Percentiles rank a stretch among this genome's conserved stretches.
phyloP scores from a whole-genome alignment of 2,888 invertebrate genomes.

The Tetranychus piercei region DNA sequence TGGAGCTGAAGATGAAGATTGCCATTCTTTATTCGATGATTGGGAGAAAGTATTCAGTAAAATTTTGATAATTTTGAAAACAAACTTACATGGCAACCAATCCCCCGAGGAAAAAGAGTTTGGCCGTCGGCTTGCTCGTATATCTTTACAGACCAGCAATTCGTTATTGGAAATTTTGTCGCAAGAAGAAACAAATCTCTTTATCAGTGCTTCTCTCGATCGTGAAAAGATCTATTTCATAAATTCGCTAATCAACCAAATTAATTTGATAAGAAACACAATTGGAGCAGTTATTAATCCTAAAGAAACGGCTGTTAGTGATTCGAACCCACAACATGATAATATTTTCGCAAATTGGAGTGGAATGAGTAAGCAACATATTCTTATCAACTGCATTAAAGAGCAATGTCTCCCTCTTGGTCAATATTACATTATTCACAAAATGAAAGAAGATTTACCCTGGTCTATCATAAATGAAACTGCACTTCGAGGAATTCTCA shows the following conservation, averaged over 20 bases:
- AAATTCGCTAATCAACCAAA: not conserved
- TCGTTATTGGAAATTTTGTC: not conserved
- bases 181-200: not conserved
- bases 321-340: not conserved
- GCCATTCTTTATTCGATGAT: not conserved
- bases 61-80: conserved; percentile 3
- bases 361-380: not conserved
- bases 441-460: not conserved
- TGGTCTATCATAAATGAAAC: not conserved
- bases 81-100: not conserved
- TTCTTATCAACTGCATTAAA: conserved; percentile 1
- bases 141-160: not conserved
- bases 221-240: not conserved
- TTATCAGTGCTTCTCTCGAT: not conserved
- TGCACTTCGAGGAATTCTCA: not conserved
- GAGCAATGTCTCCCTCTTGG: not conserved
- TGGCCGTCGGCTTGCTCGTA: not conserved
- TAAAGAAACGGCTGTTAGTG: not conserved
- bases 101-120: not conserved
- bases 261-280: not conserved
- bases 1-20: not conserved
- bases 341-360: not conserved
- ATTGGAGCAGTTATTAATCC: conserved; percentile 7
- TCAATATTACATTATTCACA: not conserved
- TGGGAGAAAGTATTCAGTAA: conserved; percentile 6